Evolutionary conservation across 2,888 invertebrate genomes (phyloP), one percentile per base, ranked within the genome.

Genomic region (Rhagonycha lutea): DNA sequence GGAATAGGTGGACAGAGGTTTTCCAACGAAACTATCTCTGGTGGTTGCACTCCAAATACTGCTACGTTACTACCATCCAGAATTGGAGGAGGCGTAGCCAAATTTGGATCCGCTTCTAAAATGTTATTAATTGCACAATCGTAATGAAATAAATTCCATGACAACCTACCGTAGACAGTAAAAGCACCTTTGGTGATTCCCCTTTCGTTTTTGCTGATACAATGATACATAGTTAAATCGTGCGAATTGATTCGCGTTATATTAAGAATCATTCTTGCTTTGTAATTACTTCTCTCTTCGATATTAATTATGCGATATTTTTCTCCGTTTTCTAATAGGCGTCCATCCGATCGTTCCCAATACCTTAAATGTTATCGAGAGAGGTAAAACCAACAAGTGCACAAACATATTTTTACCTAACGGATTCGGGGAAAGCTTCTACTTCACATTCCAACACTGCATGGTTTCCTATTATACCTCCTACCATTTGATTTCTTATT

Each of bases 401-500:
- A 32, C 28, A 29, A 9, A 18, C 14, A 14, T 29, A 29, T 18
- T 68, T 80, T 82, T 80, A 87, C 87, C 94, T 90, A 0, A 95
- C 91, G 0, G 96, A 94, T 83, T 95, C 94, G 0, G 97, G 97
- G 88, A 93, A 96, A 0, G 96, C 96, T 89, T 97, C 96, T 24
- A 96, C 92, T 88, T 95, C 94, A 85, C 97, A 97, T 86, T 95
- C 95, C 61, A 96, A 88, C 61, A 91, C 90, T 0, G 92, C 95
- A 2, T 91, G 92, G 63, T 90, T 90, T 79, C 94, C 94, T 83
- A 93, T 92, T 62, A 91, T 90, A 0, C 93, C 93, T 69, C 93
- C 94, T 72, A 96, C 91, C 84, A 92, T 90, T 84, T 94, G 94
- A 83, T 93, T 93, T 71, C 92, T 92, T 47, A 96, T 94, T 71